phyloP scores from a whole-genome alignment of 2,113 vertebrate species.

The Mesoclemmys tuberculata region DNA sequence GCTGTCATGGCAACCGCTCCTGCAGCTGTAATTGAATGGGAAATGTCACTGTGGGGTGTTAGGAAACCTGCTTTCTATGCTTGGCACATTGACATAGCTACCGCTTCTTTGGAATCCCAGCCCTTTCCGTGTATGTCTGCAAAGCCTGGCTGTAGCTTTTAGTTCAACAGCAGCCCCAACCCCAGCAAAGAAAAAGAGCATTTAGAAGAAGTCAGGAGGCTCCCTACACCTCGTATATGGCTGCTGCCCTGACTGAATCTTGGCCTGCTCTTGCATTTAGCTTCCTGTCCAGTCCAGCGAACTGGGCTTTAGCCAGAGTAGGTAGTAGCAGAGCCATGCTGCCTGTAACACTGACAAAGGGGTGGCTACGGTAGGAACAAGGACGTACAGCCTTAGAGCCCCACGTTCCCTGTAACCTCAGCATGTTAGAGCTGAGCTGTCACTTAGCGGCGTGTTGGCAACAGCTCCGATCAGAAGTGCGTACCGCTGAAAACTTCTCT shows the following conservation, averaged over 20 bases:
- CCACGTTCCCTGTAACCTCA: neutral
- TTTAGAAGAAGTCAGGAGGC: neutral
- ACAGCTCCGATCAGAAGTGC: neutral
- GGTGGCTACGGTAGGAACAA: neutral
- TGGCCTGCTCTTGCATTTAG: neutral
- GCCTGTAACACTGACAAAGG: neutral
- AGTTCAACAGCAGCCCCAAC: neutral
- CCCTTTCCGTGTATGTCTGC: accelerated
- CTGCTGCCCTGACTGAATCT: neutral
- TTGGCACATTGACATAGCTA: neutral
- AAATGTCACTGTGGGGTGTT: accelerated
- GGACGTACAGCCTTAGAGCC: neutral
- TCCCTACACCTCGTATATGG: neutral
- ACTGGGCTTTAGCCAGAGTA: accelerated
- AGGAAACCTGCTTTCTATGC: neutral
- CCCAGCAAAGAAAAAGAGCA: accelerated
- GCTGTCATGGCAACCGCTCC: constrained; percentile 3
- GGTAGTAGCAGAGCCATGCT: accelerated
- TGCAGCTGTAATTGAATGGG: neutral
- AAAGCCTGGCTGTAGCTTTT: neutral
- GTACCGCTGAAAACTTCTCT: neutral
- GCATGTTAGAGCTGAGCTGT: neutral
- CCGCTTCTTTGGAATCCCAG: neutral
- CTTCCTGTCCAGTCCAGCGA: neutral
- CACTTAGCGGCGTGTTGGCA: neutral